Base-by-base conservation (phyloP, 2,888 invertebrate genomes). In the Meloe dianella region DNA sequence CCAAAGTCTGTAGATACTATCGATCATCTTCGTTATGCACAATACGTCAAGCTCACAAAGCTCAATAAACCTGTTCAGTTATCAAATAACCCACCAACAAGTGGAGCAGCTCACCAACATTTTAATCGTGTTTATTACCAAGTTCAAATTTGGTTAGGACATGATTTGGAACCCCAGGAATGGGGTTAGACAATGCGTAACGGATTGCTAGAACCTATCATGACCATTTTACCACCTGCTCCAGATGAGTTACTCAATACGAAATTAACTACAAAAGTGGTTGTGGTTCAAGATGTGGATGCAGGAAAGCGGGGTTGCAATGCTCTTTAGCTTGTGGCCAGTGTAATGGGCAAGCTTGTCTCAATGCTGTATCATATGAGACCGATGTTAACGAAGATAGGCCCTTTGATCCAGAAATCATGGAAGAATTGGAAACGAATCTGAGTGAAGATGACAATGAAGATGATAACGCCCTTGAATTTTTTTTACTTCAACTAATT, bases 51-150 rank as follows among this genome's bases (percentile, higher is more conserved):
- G 68, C 77, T 65, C 61, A 78, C 78, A 69, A 79, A 74, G 73
- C 71, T 76, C 35, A 76, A 78, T 74, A 80, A 75, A 79, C 76
- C 77, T 74, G 77, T 80, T 61, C 74, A 79, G 64, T 65, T 80
- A 57, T 79, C 79, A 71, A 72, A 60, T 70, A 70, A 81, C 77
- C 78, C 77, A 75, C 79, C 78, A 73, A 81, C 76, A 73, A 75
- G 73, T 77, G 75, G 74, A 73, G 78, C 77, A 68, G 75, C 76
- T 73, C 76, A 72, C 68, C 79, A 79, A 77, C 78, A 79, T 66
- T 66, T 76, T 61, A 76, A 79, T 41, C 73, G 73, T 65, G 76
- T 77, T 17, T 73, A 74, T 57, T 71, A 70, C 60, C 71, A 76
- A 67, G 62, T 73, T 66, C 74, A 75, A 71, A 75, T 60, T 56